phyloP scores from a whole-genome alignment of 2,888 invertebrate species.

The Drosophila nr. medialis region DNA sequence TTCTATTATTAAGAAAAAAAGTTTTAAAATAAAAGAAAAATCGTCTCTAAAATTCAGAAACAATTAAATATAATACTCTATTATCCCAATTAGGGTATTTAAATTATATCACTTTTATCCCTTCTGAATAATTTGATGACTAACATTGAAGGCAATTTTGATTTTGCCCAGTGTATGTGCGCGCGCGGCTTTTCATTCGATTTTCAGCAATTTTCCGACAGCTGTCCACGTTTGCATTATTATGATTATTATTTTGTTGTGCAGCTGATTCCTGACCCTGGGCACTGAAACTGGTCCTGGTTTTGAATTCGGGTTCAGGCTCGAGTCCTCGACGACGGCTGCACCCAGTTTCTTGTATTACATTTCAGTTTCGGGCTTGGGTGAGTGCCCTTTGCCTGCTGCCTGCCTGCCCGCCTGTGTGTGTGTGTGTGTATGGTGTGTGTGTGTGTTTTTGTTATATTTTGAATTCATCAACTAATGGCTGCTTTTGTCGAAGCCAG shows the following conservation, averaged over 20 bases:
- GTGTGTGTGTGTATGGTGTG: constrained; percentile 15
- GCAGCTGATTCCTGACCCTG: constrained; percentile 75
- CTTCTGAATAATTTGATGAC: too few relatives aligned
- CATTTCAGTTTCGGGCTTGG: constrained; percentile 54
- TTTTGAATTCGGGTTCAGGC: constrained; percentile 7
- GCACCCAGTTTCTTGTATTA: constrained; percentile 71
- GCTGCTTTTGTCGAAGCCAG: constrained; percentile 35
- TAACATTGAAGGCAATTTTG: neutral
- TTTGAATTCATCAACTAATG: constrained; percentile 70
- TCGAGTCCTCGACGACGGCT: constrained; percentile 50
- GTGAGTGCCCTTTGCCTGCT: constrained; percentile 69
- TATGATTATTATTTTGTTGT: constrained; percentile 59
- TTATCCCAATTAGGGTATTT: neutral
- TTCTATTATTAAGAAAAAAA: too few relatives aligned
- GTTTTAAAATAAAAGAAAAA: too few relatives aligned
- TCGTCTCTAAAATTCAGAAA: too few relatives aligned
- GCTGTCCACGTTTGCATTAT: constrained; percentile 73
- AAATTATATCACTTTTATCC: too few relatives aligned
- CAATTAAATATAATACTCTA: too few relatives aligned
- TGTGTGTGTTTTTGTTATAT: constrained; percentile 43
- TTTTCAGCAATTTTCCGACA: constrained; percentile 75
- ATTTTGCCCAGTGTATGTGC: neutral
- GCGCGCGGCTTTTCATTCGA: constrained; percentile 73
- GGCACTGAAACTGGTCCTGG: constrained; percentile 31
- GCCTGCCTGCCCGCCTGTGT: neutral